Percentiles rank a stretch among this genome's conserved stretches.
Evolutionary conservation across 2,797 vertebrate genomes (phyloP).

Genomic region (Simalia tracyae): DNA sequence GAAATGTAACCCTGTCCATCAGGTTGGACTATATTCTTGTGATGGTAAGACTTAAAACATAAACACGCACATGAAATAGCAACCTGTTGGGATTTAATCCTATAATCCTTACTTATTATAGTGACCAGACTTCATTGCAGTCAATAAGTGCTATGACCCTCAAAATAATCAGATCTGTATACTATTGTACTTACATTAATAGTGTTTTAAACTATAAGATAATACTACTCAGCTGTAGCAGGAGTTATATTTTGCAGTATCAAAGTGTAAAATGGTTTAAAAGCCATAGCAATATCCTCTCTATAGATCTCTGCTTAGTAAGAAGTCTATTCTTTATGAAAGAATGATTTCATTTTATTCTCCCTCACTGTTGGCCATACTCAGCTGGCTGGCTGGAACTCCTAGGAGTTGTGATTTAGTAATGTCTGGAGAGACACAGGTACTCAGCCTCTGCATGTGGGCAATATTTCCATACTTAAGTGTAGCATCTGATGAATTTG

Average conservation of each 20-base stretch:
- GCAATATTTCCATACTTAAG: neutral
- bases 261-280: neutral
- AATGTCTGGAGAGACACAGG: neutral
- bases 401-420: neutral
- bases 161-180: neutral
- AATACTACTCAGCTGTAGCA: neutral
- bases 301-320: neutral
- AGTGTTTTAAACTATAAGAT: neutral
- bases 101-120: constrained; percentile 27
- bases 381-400: neutral
- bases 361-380: neutral
- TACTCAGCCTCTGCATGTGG: neutral
- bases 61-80: constrained; percentile 27
- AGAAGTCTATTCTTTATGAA: neutral
- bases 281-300: neutral
- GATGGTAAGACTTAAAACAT: constrained; percentile 32
- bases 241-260: neutral
- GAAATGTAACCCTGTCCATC: constrained; percentile 7
- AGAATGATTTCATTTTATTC: neutral
- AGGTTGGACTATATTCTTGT: constrained; percentile 29
- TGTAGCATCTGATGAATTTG: neutral
- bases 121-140: constrained; percentile 22
- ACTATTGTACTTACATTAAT: neutral
- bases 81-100: constrained; percentile 37
- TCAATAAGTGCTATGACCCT: constrained; percentile 12